Conservation (phyloP, 2,888 invertebrate genomes). For the Tolmerus cingulatus region DNA sequence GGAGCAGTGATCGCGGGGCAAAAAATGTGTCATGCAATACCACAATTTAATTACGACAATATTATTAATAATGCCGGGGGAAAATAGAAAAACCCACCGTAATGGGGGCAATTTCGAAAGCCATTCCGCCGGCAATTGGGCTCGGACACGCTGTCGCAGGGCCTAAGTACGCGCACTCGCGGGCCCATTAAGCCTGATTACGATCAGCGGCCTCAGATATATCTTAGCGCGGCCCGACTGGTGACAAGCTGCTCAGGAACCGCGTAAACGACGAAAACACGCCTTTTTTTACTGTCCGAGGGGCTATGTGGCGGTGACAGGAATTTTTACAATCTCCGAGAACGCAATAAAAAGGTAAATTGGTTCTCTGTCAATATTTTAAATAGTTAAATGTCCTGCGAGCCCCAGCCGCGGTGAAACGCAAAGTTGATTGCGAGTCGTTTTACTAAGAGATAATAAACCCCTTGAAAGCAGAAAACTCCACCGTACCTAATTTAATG, state of each 20-base stretch:
- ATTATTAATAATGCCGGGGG: not conserved
- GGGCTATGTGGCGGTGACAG: not conserved
- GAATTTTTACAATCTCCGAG: not conserved
- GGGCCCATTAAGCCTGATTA: not conserved
- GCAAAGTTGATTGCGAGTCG: not conserved
- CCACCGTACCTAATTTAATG: not conserved
- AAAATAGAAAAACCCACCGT: not conserved
- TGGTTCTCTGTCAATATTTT: not conserved
- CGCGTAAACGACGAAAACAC: not conserved
- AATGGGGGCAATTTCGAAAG: not conserved
- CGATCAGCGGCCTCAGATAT: not conserved
- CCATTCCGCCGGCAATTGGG: not conserved
- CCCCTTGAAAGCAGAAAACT: not conserved
- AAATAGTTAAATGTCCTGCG: not conserved
- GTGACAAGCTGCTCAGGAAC: not conserved
- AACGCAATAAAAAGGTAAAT: not conserved
- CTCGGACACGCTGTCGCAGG: not conserved
- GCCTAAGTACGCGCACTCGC: not conserved
- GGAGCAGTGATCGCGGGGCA: not conserved
- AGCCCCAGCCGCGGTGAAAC: not conserved
- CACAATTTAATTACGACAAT: constrained; percentile 11
- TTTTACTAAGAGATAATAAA: not conserved
- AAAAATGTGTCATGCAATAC: constrained; percentile 11
- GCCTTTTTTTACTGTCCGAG: not conserved
- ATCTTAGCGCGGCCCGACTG: not conserved